A percentile compares a stretch with the other conserved stretches of the same genome.
Conservation (phyloP, 2,888 invertebrate species). For the Limnephilus rhombicus region DNA sequence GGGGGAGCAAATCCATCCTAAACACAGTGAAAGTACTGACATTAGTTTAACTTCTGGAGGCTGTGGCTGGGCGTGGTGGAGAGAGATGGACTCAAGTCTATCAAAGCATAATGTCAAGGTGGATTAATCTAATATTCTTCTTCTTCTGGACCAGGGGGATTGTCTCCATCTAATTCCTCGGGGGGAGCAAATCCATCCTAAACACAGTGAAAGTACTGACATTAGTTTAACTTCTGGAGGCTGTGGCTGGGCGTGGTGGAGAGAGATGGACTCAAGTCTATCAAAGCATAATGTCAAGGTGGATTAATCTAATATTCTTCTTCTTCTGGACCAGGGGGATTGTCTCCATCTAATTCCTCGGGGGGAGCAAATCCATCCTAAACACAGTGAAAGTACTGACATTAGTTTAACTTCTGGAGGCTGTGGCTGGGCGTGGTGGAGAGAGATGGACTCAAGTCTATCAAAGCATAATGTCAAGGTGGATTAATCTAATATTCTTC, state of each 20-base stretch:
- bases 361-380: constrained; percentile 98
- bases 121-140: constrained; percentile 79
- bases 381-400: too few species aligned
- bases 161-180: constrained; percentile 88
- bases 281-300: constrained; percentile 51
- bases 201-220: too few species aligned
- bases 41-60: background rate
- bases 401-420: too few species aligned
- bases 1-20: constrained; percentile 98
- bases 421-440: too few species aligned
- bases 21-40: too few species aligned
- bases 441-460: too few species aligned
- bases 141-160: constrained; percentile 83
- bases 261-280: constrained; percentile 48
- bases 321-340: constrained; percentile 83
- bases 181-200: constrained; percentile 98
- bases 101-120: constrained; percentile 51
- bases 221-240: background rate
- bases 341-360: constrained; percentile 88
- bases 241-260: constrained; percentile 25
- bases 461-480: too few species aligned
- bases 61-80: constrained; percentile 25
- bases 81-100: constrained; percentile 48
- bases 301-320: constrained; percentile 79
- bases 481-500: too few species aligned